A percentile compares a stretch with the other conserved stretches of the same genome.
Conservation (phyloP, 1,140 invertebrate species). For the Schlechtendalia chinensis region DNA sequence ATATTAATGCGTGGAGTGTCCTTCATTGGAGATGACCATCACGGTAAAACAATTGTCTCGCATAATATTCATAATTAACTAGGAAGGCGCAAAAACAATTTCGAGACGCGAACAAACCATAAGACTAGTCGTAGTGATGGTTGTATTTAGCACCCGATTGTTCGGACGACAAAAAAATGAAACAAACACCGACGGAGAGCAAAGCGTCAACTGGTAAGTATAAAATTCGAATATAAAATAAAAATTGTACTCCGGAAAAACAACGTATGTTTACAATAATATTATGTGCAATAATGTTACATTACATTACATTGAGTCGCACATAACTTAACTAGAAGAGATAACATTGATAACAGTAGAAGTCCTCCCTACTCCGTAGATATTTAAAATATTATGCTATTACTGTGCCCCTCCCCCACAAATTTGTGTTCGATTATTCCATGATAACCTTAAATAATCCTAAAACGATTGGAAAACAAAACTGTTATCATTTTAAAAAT, state of each 20-base stretch:
- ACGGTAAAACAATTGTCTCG: constrained; percentile 31
- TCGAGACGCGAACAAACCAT: not conserved
- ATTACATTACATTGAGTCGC: not conserved
- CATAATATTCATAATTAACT: constrained; percentile 42
- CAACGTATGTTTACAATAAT: not conserved
- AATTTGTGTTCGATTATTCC: constrained; percentile 17
- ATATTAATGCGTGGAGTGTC: constrained; percentile 40
- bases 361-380: not conserved
- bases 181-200: not conserved
- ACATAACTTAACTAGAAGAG: not conserved
- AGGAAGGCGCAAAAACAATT: constrained; percentile 23
- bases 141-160: not conserved
- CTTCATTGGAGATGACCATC: constrained; percentile 47
- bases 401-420: not conserved
- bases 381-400: not conserved
- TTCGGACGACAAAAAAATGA: not conserved
- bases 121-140: not conserved
- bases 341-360: constrained; percentile 27
- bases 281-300: not conserved
- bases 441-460: constrained; percentile 38
- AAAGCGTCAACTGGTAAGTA: not conserved
- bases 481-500: constrained; percentile 39
- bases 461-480: not conserved
- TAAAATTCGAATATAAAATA: not conserved
- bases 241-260: not conserved